These are phyloP conservation scores for Bathynomus jamesi DNA, from an alignment of 1,140 invertebrate genomes.

Conservation along the genomic window DNA sequence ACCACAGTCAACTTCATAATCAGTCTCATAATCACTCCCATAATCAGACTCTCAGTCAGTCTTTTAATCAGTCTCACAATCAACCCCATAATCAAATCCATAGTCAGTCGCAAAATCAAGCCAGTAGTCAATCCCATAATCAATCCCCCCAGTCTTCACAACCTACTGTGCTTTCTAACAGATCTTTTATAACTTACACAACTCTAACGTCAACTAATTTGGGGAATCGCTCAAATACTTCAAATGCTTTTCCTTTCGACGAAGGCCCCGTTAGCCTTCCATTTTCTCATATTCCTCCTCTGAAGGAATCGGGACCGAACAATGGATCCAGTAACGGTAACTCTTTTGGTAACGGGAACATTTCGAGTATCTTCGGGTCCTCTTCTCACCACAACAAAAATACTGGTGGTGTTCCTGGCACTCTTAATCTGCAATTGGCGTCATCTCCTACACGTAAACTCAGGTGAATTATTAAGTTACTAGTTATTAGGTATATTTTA, in stretches of 20 bases:
- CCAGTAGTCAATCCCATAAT: background rate
- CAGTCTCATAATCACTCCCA: background rate
- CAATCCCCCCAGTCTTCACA: background rate
- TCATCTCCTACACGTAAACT: background rate
- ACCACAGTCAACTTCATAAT: background rate
- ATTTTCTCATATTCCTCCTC: conserved; percentile 4
- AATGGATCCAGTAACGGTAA: background rate
- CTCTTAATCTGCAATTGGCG: background rate
- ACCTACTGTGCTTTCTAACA: background rate
- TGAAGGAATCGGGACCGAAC: background rate
- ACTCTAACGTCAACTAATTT: background rate
- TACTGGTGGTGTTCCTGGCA: background rate
- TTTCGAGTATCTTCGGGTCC: background rate
- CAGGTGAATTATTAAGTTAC: background rate
- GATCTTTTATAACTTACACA: background rate
- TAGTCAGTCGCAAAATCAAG: background rate
- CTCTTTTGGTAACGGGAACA: background rate
- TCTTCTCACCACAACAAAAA: background rate
- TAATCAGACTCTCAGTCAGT: background rate
- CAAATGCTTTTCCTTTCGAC: background rate
- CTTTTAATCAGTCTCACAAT: background rate
- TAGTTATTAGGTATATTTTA: too few species aligned
- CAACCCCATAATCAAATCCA: background rate
- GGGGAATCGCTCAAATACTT: background rate
- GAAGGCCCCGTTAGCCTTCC: conserved; percentile 11